phyloP scores from a whole-genome alignment of 2,797 vertebrate species.

The Trachurus trachurus region DNA sequence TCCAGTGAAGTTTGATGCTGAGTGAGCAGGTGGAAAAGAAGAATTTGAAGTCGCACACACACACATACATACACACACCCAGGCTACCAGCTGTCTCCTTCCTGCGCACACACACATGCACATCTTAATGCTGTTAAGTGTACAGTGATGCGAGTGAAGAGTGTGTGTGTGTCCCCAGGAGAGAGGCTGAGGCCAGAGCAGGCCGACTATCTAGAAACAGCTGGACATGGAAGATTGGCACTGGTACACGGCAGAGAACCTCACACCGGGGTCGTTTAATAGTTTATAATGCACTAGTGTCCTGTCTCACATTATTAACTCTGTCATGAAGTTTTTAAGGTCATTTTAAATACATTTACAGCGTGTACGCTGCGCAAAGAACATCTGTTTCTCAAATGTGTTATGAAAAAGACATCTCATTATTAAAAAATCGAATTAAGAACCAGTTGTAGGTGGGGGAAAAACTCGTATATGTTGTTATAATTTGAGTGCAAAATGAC shows the following conservation, averaged over 20 bases:
- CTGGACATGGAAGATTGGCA: conserved; percentile 48
- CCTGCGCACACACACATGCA: background rate
- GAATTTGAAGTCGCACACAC: conserved; percentile 34
- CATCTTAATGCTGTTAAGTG: conserved; percentile 2
- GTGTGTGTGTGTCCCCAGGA: conserved; percentile 23
- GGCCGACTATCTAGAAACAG: conserved; percentile 58
- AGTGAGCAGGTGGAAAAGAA: conserved; percentile 60
- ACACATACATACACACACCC: conserved; percentile 10
- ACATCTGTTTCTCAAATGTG: conserved; percentile 18
- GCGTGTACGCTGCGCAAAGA: background rate
- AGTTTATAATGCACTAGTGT: conserved; percentile 26
- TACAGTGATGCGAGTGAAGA: conserved; percentile 27
- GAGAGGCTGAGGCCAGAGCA: conserved; percentile 33
- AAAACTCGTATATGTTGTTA: background rate
- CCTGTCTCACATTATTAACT: conserved; percentile 59
- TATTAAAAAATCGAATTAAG: conserved; percentile 25
- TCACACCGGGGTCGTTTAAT: conserved; percentile 48
- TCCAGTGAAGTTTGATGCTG: conserved; percentile 52
- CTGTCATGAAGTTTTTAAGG: conserved; percentile 40
- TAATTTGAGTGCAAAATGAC: background rate
- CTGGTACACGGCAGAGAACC: conserved; percentile 16
- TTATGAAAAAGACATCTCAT: conserved; percentile 2
- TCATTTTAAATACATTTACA: conserved; percentile 54
- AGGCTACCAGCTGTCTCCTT: conserved; percentile 17
- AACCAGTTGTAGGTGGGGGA: background rate